Conservation (phyloP, 2,113 vertebrate genomes). For the Conger conger region DNA sequence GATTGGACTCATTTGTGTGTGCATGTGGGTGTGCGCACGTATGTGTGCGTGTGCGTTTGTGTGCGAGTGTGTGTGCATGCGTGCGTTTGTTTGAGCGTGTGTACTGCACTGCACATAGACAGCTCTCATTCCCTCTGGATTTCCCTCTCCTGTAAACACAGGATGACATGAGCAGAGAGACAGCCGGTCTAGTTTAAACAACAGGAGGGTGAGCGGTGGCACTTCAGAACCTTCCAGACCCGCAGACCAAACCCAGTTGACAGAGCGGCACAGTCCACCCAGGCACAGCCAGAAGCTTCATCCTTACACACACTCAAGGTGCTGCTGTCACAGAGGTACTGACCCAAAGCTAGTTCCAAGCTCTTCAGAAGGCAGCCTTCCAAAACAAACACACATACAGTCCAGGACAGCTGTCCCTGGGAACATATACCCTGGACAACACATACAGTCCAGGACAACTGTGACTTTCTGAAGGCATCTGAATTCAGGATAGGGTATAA, state of each 20-base stretch:
- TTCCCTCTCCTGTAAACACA: slow-evolving; percentile 63
- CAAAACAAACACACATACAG: background rate
- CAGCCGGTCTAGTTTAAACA: slow-evolving; percentile 63
- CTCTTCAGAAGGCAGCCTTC: background rate
- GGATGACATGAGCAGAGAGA: slow-evolving; percentile 52
- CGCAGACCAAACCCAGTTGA: background rate
- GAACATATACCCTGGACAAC: background rate
- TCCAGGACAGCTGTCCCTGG: background rate
- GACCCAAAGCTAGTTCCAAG: background rate
- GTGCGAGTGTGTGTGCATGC: background rate
- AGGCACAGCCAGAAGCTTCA: background rate
- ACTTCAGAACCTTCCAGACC: slow-evolving; percentile 29
- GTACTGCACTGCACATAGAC: background rate
- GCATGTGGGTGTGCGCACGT: background rate
- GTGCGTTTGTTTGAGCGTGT: background rate
- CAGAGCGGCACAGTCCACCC: background rate
- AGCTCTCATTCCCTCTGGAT: slow-evolving; percentile 42
- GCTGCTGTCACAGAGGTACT: background rate
- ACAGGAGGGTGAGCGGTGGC: slow-evolving; percentile 42
- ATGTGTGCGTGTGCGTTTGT: slow-evolving; percentile 16
- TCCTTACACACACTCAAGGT: background rate
- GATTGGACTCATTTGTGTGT: background rate
- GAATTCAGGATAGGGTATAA: background rate
- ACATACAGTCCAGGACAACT: background rate
- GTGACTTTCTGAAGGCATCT: background rate